Evolutionary conservation across 2,797 vertebrate species (phyloP), one percentile per base, ranked within the genome.

Genomic region (Chaenodraco wilsoni): DNA sequence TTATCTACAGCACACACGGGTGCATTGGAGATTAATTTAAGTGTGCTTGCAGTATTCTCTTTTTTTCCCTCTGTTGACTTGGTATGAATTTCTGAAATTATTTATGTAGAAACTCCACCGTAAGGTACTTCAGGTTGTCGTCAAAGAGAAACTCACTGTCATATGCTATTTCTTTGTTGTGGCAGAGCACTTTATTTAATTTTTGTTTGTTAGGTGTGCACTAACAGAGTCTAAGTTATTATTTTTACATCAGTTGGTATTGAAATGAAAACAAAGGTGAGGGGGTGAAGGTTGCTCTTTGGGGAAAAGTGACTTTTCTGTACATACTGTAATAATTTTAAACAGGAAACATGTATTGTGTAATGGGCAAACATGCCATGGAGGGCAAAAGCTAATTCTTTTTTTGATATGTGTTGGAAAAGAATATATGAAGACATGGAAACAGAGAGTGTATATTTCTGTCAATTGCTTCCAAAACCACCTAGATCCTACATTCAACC

Each of bases 161-260:
- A 37, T 37, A 9, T 2, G 33, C 33, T 9, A 37, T 9, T 37
- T 37, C 33, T 37, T 7, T 37, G 7, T 37, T 44, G 19, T 54
- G 72, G 79, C 63, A 72, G 63, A 64, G 85, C 86, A 88, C 87
- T 89, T 90, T 90, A 82, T 79, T 43, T 59, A 57, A 27, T 60
- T 69, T 79, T 55, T 52, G 43, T 78, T 17, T 60, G 45, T 78
- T n/a, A 55, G 45, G 23, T 46, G 16, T 75, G 66, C 17, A 37
- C 49, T 56, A 76, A 65, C 33, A 62, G 15, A 68, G 17, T 72
- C 16, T 62, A 49, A 59, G 46, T 44, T 70, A 61, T 49, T 73
- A 48, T 59, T 65, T 57, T 45, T 65, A 15, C 55, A 62, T 56
- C 51, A 17, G 2, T 37, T 70, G 45, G 40, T 43, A 46, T 67